Evolutionary conservation across 2,888 invertebrate genomes (phyloP).

Genomic region (Athalia circularis): DNA sequence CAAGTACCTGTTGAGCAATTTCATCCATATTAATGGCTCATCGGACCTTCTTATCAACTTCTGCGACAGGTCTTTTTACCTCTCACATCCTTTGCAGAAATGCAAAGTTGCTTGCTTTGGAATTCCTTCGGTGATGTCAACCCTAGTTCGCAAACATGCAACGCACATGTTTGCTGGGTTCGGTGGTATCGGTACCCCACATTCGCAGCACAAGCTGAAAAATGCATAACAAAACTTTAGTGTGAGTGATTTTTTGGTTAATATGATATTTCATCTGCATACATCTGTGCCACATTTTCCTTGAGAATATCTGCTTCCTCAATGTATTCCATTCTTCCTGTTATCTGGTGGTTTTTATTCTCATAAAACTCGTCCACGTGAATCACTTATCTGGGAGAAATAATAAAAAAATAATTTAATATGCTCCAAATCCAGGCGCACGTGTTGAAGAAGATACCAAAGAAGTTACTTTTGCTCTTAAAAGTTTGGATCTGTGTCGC

Average conservation of each 20-base stretch:
- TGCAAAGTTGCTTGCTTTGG: conserved; percentile 94
- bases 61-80: conserved; percentile 75
- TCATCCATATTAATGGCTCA: not conserved
- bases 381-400: too few species aligned
- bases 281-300: conserved; percentile 26
- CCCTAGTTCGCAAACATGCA: conserved; percentile 90
- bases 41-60: not conserved
- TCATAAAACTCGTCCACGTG: too few species aligned
- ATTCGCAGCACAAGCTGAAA: conserved; percentile 92
- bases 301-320: not conserved
- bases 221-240: too few species aligned
- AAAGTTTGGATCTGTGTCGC: too few species aligned
- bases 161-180: conserved; percentile 99
- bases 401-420: too few species aligned
- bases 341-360: too few species aligned
- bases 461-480: too few species aligned
- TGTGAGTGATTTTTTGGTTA: conserved; percentile 22
- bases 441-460: too few species aligned
- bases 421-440: too few species aligned
- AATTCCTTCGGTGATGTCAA: conserved; percentile 97
- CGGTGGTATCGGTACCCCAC: conserved; percentile 93
- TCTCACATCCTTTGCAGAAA: conserved; percentile 95
- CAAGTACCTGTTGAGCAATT: conserved; percentile 79
- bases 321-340: conserved; percentile 19
- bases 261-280: not conserved